Evolutionary conservation across 2,113 vertebrate genomes (phyloP), one percentile per base, ranked within the genome.

Genomic region (Pandion haliaetus): DNA sequence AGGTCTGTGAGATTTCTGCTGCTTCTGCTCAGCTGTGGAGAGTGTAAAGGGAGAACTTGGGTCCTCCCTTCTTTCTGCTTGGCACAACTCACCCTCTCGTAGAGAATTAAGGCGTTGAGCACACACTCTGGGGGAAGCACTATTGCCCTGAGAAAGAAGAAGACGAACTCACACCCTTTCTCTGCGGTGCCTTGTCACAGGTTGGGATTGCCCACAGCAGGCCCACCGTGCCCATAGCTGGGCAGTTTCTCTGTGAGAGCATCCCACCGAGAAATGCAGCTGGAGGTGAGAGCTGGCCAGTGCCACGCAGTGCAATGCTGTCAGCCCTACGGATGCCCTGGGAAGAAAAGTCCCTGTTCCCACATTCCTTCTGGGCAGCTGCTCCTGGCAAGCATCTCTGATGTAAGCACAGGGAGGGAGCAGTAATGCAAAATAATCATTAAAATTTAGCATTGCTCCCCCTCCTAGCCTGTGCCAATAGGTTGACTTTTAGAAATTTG

Each of bases 201-300:
- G 10, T 0, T 34, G 50, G n/a, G 54, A 19, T 8, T 61, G 16
- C 36, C 76, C 61, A 14, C 49, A 40, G 59, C 31, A 9, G 13
- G 19, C 8, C 13, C 5, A 4, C 32, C 3, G 20, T 11, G 23
- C 24, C n/a, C 34, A 9, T 3, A 50, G 32, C 1, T 0, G 2
- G 13, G 50, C 14, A 2, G 8, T 20, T 62, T 20, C n/a, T 44
- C 49, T 21, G 29, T 2, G n/a, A 5, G 10, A 47, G 12, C 61
- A 9, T 25, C 57, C 47, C 1, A 0, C 57, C 11, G 40, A 25
- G 62, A 16, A 32, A 23, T 3, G 28, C 17, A 44, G n/a, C 40
- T 3, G 32, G 83, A 74, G 38, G 15, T 3, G 45, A 11, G 29
- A 34, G 12, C 31, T 7, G 5, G 12, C 7, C 15, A 1, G n/a